Evolutionary conservation across 2,888 invertebrate genomes (phyloP).

Genomic region (Hololepta plana): DNA sequence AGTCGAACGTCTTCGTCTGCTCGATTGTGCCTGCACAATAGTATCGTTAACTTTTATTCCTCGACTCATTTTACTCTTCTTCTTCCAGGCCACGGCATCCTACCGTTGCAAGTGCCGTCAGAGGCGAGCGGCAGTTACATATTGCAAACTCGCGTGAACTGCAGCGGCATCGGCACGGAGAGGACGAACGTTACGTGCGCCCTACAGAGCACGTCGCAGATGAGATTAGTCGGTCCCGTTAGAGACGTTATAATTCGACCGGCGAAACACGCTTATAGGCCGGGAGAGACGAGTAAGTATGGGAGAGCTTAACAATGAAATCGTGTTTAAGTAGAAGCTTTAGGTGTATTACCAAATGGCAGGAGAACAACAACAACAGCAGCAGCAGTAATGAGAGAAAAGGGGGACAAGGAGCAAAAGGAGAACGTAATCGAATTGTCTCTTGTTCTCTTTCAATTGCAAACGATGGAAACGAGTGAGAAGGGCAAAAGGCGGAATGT

Average conservation of each 20-base stretch:
- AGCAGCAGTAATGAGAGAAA: too few relatives aligned
- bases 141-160: slow-evolving; percentile 41
- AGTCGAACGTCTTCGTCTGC: too few relatives aligned
- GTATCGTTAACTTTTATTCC: too few relatives aligned
- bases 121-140: slow-evolving; percentile 40
- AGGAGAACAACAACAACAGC: too few relatives aligned
- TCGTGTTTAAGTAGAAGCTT: neutral
- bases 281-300: slow-evolving; percentile 42
- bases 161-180: slow-evolving; percentile 30
- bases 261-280: slow-evolving; percentile 39
- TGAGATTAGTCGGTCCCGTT: slow-evolving; percentile 42
- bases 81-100: slow-evolving; percentile 42
- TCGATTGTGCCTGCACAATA: too few relatives aligned
- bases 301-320: neutral
- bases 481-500: too few relatives aligned
- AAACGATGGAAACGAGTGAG: too few relatives aligned
- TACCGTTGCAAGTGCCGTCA: slow-evolving; percentile 39
- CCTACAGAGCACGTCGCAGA: slow-evolving; percentile 38
- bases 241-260: slow-evolving; percentile 46
- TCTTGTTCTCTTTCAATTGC: too few relatives aligned
- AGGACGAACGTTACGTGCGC: slow-evolving; percentile 24
- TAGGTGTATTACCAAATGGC: slow-evolving; percentile 1
- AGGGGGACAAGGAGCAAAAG: too few relatives aligned
- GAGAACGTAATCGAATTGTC: too few relatives aligned
- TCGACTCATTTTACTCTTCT: too few relatives aligned